phyloP scores from a whole-genome alignment of 1,140 invertebrate genomes.

The Drusus annulatus region DNA sequence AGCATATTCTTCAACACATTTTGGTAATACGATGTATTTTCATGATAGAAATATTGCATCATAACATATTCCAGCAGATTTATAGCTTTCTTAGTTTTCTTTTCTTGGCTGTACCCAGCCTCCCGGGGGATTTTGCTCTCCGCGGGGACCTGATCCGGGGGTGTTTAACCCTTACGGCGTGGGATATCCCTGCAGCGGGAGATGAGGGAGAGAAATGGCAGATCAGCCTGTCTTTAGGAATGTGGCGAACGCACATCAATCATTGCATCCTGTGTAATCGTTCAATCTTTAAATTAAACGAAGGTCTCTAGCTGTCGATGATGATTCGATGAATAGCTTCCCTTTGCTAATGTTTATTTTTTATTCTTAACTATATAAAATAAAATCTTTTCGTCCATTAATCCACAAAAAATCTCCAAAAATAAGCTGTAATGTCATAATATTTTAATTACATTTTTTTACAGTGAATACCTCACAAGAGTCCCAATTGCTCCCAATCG shows the following conservation, averaged over 20 bases:
- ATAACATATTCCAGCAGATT: too few species aligned
- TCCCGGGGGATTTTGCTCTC: conserved; percentile 37
- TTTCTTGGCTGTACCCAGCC: not conserved
- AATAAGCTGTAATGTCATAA: too few species aligned
- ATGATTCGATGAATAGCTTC: too few species aligned
- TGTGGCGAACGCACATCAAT: conserved; percentile 48
- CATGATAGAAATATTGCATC: not conserved
- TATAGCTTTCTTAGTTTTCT: not conserved
- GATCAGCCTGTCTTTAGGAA: conserved; percentile 27
- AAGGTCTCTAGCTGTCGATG: too few species aligned
- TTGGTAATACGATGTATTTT: not conserved
- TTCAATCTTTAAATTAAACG: conserved; percentile 9
- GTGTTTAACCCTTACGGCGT: conserved; percentile 32
- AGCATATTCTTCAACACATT: not conserved
- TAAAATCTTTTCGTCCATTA: too few species aligned
- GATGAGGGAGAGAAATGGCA: conserved; percentile 33
- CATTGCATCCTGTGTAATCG: conserved; percentile 42
- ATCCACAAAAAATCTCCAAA: too few species aligned
- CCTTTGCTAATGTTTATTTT: too few species aligned
- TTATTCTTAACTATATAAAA: too few species aligned
- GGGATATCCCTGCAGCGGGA: conserved; percentile 6
- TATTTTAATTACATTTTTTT: too few species aligned
- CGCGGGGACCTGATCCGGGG: conserved; percentile 47
- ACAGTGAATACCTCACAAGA: too few species aligned
- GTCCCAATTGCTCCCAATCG: too few species aligned